Base-by-base conservation (phyloP, 1,140 invertebrate genomes). In the Drosophila funebris region DNA sequence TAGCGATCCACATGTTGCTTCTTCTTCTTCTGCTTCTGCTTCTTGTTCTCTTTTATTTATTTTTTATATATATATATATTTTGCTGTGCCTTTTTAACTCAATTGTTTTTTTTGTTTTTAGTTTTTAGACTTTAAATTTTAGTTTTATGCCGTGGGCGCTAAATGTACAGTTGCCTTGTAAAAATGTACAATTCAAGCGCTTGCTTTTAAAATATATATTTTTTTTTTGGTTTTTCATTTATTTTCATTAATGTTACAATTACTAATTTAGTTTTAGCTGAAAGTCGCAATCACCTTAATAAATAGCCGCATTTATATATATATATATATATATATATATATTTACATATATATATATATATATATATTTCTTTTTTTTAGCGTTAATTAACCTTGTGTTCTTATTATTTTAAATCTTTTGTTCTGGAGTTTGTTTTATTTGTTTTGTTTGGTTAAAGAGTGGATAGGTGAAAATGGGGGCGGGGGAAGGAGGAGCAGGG, bases 141-240 rank as follows among this genome's bases (percentile, higher is more conserved):
- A 70, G 50, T 69, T 69, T 83, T 74, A 75, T 87, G 78, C 82
- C 82, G 71, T 87, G 82, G 82, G 78, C 83, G 83, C 83, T 88
- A 83, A 88, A 88, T 88, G 78, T 88, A 88, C 83, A 88, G 79
- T 88, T 88, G 83, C 83, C 78, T 83, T 88, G 83, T 88, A 88
- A 88, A 88, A 88, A 88, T 88, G 79, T 88, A 88, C 83, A 87
- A 85, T 85, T 78, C 46, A 85, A 85, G 82, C 82, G 82, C 82
- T 87, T 87, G 82, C 82, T 87, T 70, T 85, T 85, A 85, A 85
- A 85, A 85, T 85, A 85, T 85, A 73, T 64, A 46, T 57, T 61
- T 66, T 60, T 76, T 58, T 56, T 43, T 62, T 56, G 39, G 53
- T 81, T 80, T 52, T 44, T 64, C 67, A 43, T 74, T 43, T 13